Evolutionary conservation across 2,113 vertebrate genomes (phyloP), one percentile per base, ranked within the genome.

Genomic region (Sylvia atricapilla): DNA sequence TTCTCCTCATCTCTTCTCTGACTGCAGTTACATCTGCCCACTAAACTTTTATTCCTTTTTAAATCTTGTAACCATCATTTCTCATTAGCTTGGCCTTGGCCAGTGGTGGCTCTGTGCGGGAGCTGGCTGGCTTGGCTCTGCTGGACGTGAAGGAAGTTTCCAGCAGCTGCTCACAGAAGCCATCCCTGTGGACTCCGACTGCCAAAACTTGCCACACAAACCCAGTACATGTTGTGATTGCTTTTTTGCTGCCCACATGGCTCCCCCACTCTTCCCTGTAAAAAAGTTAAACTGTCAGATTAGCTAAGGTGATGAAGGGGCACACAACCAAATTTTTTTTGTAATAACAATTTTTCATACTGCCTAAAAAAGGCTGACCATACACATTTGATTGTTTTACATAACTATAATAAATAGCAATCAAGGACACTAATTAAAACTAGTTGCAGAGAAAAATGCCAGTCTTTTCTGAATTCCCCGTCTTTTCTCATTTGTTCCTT

Each of bases 221-320:
- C 9, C 23, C 59, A 23, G 1, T 28, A 13, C 12, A 20, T 1
- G 1, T 33, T 39, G 25, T 44, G 31, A 44, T 55, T 82, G 27
- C 13, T 76, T 87, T 78, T 78, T 82, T 84, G 28, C 28, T 81
- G 31, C 46, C 30, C 11, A 6, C 1, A 1, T 4, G 4, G 28
- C 3, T 14, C 3, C 9, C 7, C 2, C 8, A 4, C 37, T 47
- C 3, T 24, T 62, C 11, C 11, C 17, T 7, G 18, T 77, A 30
- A 62, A 72, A 69, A 69, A 69, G 41, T 83, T 87, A 39, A 91
- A 33, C 27, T 78, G 30, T 39, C 44, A 72, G 23, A 83, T 69
- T 49, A 73, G 17, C 27, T 50, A 21, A 15, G 11, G 46, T 23
- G 6, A 64, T 23, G 6, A 64, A 73, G 13, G 11, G 23, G 4